These are phyloP conservation scores for Myrmecobius fasciatus DNA, from an alignment of 2,113 vertebrate genomes.

Conservation along the genomic window DNA sequence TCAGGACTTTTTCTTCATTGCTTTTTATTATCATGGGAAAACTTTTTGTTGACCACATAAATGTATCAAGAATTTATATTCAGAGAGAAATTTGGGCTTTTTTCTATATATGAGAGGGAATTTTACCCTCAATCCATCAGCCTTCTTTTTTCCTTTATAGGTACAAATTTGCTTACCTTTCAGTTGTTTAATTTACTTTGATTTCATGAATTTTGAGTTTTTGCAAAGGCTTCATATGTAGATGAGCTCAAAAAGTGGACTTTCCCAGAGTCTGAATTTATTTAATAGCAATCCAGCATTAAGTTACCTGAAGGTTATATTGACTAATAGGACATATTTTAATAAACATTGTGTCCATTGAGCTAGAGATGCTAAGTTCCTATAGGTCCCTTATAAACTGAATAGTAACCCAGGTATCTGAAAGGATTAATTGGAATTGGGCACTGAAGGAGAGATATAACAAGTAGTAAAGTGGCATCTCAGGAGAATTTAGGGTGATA, in stretches of 20 bases:
- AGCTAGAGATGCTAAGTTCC: slow-evolving; percentile 19
- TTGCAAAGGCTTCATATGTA: background rate
- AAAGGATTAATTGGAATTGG: slow-evolving; percentile 1
- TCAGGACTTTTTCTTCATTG: background rate
- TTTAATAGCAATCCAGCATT: background rate
- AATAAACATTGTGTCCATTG: background rate
- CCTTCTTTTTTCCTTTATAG: background rate
- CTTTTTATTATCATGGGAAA: background rate
- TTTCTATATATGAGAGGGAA: background rate
- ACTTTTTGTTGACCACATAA: background rate
- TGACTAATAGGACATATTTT: slow-evolving; percentile 11
- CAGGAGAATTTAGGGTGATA: background rate
- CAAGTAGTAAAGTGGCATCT: background rate
- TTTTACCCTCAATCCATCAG: background rate
- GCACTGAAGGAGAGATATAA: background rate
- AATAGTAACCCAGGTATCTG: background rate
- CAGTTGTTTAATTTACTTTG: background rate
- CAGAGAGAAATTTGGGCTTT: background rate
- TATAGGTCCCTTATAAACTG: background rate
- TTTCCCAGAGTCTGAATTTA: background rate
- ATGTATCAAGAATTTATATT: background rate
- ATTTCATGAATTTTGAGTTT: background rate
- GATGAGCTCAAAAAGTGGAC: slow-evolving; percentile 27
- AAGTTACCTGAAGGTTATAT: background rate
- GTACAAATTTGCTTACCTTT: background rate